These are phyloP conservation scores for Mormoops blainvillei DNA, from an alignment of 2,113 vertebrate genomes.

Conservation along the genomic window DNA sequence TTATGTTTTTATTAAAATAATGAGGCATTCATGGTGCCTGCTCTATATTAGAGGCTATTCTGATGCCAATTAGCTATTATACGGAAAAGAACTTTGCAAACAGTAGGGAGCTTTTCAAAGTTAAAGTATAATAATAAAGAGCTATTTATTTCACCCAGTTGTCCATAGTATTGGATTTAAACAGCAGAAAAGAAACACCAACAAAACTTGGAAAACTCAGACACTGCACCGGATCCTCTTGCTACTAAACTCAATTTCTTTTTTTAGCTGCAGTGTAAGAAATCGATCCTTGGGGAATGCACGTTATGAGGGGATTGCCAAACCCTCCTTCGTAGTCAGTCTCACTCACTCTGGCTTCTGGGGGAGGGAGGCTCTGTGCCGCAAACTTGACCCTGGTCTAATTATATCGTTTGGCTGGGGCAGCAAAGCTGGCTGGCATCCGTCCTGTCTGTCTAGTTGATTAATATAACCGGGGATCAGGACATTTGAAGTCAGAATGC, in stretches of 20 bases:
- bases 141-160: background rate
- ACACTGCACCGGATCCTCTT: background rate
- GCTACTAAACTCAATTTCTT: background rate
- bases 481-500: conserved; percentile 40
- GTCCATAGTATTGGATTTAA: background rate
- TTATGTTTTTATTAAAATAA: background rate
- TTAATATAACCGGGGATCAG: conserved; percentile 18
- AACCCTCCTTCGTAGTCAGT: background rate
- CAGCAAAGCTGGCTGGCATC: conserved; percentile 23
- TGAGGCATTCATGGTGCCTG: background rate
- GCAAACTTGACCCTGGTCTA: conserved; percentile 54
- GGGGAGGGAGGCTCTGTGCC: background rate
- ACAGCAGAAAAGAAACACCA: background rate
- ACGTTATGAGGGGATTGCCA: background rate
- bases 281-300: background rate
- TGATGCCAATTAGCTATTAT: background rate
- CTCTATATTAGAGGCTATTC: background rate
- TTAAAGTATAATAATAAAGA: background rate
- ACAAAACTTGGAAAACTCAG: background rate
- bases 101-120: background rate
- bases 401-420: conserved; percentile 38
- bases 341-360: background rate
- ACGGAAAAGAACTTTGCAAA: background rate
- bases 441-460: background rate
- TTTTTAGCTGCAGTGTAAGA: background rate